phyloP scores from a whole-genome alignment of 2,113 vertebrate genomes.

The Thunnus thynnus region DNA sequence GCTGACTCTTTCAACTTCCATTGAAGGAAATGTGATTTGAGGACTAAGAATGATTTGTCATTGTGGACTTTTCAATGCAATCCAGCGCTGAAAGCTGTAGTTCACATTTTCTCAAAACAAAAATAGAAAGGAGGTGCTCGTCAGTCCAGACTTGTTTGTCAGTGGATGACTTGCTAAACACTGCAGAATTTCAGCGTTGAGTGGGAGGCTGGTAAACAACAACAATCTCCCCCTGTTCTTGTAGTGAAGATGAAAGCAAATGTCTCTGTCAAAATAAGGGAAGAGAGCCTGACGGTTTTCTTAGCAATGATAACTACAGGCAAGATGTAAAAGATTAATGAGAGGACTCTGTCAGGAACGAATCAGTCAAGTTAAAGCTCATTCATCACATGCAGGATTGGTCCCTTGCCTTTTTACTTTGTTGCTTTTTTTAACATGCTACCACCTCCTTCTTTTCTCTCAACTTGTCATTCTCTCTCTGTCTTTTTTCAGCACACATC shows the following conservation, averaged over 20 bases:
- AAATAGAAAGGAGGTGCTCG: constrained; percentile 1
- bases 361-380: constrained; percentile 58
- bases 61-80: no score
- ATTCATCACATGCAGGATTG: constrained; percentile 25
- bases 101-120: constrained; percentile 22
- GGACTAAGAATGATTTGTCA: neutral
- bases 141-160: constrained; percentile 42
- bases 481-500: neutral
- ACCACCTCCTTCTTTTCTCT: constrained; percentile 8
- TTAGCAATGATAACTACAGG: constrained; percentile 67
- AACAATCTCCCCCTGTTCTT: constrained; percentile 37
- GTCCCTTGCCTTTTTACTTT: constrained; percentile 16
- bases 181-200: constrained; percentile 41
- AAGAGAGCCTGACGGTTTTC: constrained; percentile 51
- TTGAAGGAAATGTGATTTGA: neutral
- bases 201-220: constrained; percentile 59
- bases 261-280: constrained; percentile 60
- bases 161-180: constrained; percentile 44
- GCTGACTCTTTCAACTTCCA: no score
- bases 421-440: constrained; percentile 15
- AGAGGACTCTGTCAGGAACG: constrained; percentile 42
- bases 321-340: constrained; percentile 74
- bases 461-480: constrained; percentile 7
- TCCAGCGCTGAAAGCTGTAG: neutral
- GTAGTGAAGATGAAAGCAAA: constrained; percentile 68